Base-by-base conservation (phyloP, 2,888 invertebrate genomes). In the Apotomis turbidana region DNA sequence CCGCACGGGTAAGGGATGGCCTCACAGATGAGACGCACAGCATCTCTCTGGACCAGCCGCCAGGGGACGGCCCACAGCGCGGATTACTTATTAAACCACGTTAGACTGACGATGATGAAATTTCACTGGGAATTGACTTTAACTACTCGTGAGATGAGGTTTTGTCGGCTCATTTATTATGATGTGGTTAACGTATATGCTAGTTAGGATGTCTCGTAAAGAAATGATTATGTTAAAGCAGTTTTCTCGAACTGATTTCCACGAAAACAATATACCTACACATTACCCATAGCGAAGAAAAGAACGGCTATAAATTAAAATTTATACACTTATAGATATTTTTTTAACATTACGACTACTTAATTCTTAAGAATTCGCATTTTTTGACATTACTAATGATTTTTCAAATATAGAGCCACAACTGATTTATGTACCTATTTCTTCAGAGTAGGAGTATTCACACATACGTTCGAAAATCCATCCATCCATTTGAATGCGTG, bases 51-150 rank as follows among this genome's bases (percentile, higher is more conserved):
- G 90, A 88, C 87, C 87, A 81, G 78, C 86, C 80, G 83, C 77
- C 82, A 80, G 62, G 92, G 91, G 90, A 89, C 90, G 84, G 87
- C 90, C 91, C 91, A 90, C 86, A 78, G 79, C 85, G 81, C 87
- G 83, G 85, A 89, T 90, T 87, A 91, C 91, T 91, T 92, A 91
- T 91, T 91, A 90, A 91, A 87, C 87, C 83, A 86, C 88, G 87
- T 89, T 88, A 87, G 88, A 91, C 88, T 91, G 92, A 91, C 93
- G 91, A 93, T 93, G 93, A 93, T 91, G 92, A 88, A 92, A 92
- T 92, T 92, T 92, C 92, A 87, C 83, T 91, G 93, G 93, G 92
- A 93, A 90, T 93, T 91, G 90, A 90, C 90, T 90, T 86, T 87
- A 89, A 89, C 88, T 89, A 87, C 85, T 84, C 83, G 80, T 78